Conservation (phyloP, 2,113 vertebrate species). For the Carlito syrichta region DNA sequence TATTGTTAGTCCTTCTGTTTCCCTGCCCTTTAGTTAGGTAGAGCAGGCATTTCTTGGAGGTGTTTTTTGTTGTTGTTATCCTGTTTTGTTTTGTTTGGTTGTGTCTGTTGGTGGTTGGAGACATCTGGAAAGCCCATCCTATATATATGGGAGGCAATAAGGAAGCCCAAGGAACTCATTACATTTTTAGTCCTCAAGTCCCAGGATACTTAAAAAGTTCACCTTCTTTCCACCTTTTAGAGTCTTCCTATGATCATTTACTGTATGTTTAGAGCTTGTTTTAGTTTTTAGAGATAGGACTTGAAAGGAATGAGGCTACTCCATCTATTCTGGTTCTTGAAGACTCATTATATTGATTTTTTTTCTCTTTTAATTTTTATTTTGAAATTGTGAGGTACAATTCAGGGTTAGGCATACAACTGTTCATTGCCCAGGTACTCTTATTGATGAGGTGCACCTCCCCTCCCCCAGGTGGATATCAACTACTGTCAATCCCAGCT, state of each 20-base stretch:
- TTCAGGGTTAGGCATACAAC: too few species aligned
- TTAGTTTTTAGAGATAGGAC: background rate
- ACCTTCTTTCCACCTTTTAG: background rate
- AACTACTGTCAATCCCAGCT: too few species aligned
- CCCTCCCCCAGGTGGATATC: too few species aligned
- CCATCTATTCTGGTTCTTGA: background rate
- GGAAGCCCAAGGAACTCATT: background rate
- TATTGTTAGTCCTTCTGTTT: background rate
- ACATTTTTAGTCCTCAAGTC: background rate
- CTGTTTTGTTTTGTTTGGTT: too few species aligned
- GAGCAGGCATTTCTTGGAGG: background rate
- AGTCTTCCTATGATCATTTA: background rate
- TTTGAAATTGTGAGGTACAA: too few species aligned
- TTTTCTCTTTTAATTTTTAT: too few species aligned
- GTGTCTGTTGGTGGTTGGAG: background rate
- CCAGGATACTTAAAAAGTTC: background rate
- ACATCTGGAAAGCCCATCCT: background rate
- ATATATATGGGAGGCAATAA: background rate
- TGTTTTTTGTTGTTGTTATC: background rate
- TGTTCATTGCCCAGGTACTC: too few species aligned
- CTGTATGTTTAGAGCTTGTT: background rate
- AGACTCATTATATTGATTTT: background rate
- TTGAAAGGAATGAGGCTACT: background rate
- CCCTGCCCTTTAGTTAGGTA: background rate
- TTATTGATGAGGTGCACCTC: too few species aligned